Percentiles rank a stretch among this genome's conserved stretches.
Conservation (phyloP, 2,113 vertebrate genomes). For the Trichechus manatus region DNA sequence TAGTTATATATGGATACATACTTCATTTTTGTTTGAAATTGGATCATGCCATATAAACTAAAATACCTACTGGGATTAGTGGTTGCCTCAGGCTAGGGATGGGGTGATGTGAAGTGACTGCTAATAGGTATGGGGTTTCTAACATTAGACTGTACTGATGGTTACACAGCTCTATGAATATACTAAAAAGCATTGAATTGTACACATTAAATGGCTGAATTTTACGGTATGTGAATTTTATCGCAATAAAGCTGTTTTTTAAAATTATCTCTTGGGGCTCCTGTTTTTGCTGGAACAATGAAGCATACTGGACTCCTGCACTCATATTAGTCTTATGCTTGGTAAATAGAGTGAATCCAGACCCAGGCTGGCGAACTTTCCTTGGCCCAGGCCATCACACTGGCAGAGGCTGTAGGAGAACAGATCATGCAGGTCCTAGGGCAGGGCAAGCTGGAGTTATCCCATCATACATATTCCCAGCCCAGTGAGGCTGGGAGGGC, state of each 20-base stretch:
- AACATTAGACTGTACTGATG: neutral
- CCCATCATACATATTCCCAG: neutral
- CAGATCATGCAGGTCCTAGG: neutral
- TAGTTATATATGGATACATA: neutral
- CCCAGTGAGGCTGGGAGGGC: neutral
- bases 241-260: neutral
- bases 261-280: neutral
- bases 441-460: neutral
- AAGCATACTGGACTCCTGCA: neutral
- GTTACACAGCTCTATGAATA: neutral
- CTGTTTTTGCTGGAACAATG: neutral
- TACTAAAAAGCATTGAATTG: neutral
- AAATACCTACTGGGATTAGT: neutral
- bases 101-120: neutral
- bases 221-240: no score
- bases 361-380: no score
- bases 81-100: neutral
- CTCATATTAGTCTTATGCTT: fast-evolving
- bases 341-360: neutral
- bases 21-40: constrained; percentile 10
- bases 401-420: neutral
- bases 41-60: neutral
- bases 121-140: neutral
- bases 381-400: neutral
- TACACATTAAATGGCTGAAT: neutral